Conservation (phyloP, 1,140 invertebrate species). For the Leptopilina boulardi region DNA sequence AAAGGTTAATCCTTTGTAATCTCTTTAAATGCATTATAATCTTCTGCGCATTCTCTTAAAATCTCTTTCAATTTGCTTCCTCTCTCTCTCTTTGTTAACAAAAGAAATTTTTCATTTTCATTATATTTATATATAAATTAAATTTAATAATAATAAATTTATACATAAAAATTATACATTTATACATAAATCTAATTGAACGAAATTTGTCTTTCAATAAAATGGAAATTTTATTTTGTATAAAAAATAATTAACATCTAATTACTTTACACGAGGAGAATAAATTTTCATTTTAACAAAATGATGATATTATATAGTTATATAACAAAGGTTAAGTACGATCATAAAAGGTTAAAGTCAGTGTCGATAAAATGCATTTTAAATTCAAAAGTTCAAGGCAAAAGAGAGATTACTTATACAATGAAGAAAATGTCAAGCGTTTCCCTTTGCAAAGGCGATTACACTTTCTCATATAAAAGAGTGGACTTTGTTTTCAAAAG, state of each 20-base stretch:
- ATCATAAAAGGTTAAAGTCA: background rate
- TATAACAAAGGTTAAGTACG: background rate
- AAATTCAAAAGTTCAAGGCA: constrained; percentile 31
- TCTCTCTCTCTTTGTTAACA: background rate
- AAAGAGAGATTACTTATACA: background rate
- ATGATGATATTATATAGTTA: too few species aligned
- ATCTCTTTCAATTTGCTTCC: background rate
- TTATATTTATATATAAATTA: too few species aligned
- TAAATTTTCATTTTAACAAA: constrained; percentile 5
- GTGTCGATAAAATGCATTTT: constrained; percentile 18
- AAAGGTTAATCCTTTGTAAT: background rate
- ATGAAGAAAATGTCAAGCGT: constrained; percentile 14
- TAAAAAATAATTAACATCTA: background rate
- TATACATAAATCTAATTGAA: too few species aligned
- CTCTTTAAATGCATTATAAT: constrained; percentile 4
- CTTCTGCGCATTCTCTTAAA: background rate
- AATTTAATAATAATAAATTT: too few species aligned
- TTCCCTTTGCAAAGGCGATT: constrained; percentile 12
- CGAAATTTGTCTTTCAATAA: too few species aligned
- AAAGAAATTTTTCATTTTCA: background rate
- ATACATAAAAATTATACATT: too few species aligned
- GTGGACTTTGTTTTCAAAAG: background rate
- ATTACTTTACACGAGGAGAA: background rate
- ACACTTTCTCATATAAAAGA: background rate
- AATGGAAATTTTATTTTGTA: too few species aligned